These are phyloP conservation scores for Cololabis saira DNA, from an alignment of 2,113 vertebrate genomes.

Conservation along the genomic window DNA sequence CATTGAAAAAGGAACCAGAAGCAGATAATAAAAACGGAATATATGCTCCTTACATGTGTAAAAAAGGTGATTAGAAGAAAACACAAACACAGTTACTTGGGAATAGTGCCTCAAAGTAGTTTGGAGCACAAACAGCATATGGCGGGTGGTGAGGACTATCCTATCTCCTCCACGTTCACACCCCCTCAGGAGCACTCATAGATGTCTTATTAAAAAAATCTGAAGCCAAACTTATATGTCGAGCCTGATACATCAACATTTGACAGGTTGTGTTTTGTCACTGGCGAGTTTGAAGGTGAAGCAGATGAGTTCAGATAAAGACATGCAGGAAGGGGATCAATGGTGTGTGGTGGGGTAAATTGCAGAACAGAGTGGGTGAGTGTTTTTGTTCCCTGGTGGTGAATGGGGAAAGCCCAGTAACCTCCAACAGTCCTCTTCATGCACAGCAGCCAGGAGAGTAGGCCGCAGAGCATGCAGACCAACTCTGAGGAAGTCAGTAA, in stretches of 20 bases:
- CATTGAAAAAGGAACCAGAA: constrained; percentile 24
- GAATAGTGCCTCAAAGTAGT: neutral
- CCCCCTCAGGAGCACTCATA: neutral
- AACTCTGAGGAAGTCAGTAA: constrained; percentile 43
- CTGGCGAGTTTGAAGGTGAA: constrained; percentile 29
- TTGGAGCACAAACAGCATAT: neutral
- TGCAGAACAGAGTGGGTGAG: constrained; percentile 47
- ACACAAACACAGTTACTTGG: neutral
- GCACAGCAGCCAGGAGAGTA: constrained; percentile 64
- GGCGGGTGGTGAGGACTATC: constrained; percentile 18
- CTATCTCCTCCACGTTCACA: constrained; percentile 9
- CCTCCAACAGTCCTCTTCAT: constrained; percentile 63
- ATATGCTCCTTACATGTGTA: neutral
- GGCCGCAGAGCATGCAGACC: constrained; percentile 50
- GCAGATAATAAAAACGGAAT: constrained; percentile 24
- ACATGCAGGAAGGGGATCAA: constrained; percentile 41
- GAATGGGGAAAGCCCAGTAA: constrained; percentile 76
- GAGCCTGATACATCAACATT: neutral
- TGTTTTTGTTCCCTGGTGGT: constrained; percentile 70
- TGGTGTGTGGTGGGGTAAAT: constrained; percentile 42
- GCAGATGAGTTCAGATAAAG: constrained; percentile 28
- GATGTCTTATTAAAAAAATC: constrained; percentile 8
- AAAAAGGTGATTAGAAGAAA: neutral
- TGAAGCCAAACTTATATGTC: neutral
- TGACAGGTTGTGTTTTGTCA: constrained; percentile 23